Evolutionary conservation across 2,888 invertebrate species (phyloP), one percentile per base, ranked within the genome.

Genomic region (Drosophila affinis): DNA sequence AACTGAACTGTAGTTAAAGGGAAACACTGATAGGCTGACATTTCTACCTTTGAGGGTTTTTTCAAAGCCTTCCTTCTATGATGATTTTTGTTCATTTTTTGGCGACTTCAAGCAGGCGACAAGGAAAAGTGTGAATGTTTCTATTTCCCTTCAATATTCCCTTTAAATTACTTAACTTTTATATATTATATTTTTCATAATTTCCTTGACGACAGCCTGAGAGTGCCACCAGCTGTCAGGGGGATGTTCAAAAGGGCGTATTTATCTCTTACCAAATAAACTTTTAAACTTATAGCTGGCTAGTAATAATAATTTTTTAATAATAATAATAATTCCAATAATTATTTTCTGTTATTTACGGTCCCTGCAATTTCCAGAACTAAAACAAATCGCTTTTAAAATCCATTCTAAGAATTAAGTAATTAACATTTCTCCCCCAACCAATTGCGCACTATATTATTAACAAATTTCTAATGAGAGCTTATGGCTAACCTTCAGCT

Each of bases 121-220:
- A 3, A 3, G 21, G 21, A 0, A 24, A 0, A 0, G 4, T 24
- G 5, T 24, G 6, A 10, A 5, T 5, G 34, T 34, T 4, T 39
- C 6, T 14, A 14, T 14, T 39, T 10, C 14, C 27, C 27, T 7
- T 27, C 7, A 51, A 52, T 32, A 5, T 39, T 39, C 24, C 24
- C 14, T 5, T 5, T 24, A 24, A 24, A 24, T 24, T 24, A 24
- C 24, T 24, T 5, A 24, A 12, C 14, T 44, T 44, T 46, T 67
- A 67, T 65, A 56, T 67, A 67, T 67, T n/a, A n/a, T n/a, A 34
- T 45, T 45, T 67, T 1, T 7, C 48, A 51, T 27, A 55, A 55
- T 67, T 67, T 56, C 18, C 49, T 3, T 56, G 27, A 10, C 29
- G 27, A 10, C 29, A 65, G 45, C 49, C 18, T 17, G 34, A 34